Conservation (phyloP, 2,888 invertebrate species). For the Unio pictorum region DNA sequence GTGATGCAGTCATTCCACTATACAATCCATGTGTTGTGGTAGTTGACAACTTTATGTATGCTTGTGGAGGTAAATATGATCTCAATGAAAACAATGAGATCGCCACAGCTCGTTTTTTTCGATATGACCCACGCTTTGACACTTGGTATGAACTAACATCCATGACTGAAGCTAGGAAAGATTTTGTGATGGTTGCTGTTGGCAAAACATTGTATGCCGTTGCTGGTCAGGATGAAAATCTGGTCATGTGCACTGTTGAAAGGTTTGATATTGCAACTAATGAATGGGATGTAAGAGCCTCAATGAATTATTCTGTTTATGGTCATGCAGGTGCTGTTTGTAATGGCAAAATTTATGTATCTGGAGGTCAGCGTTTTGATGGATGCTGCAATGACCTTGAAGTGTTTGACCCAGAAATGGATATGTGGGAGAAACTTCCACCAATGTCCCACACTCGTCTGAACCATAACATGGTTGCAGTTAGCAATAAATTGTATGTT, state of each 20-base stretch:
- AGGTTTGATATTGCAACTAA: conserved; percentile 64
- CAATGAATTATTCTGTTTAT: conserved; percentile 63
- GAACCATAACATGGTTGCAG: conserved; percentile 66
- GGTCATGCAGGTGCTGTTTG: conserved; percentile 67
- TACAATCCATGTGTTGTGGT: conserved; percentile 69
- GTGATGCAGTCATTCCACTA: conserved; percentile 65
- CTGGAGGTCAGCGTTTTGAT: conserved; percentile 68
- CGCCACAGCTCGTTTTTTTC: conserved; percentile 69
- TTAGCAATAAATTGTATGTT: conserved; percentile 57
- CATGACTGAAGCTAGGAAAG: conserved; percentile 70
- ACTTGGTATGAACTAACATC: conserved; percentile 68
- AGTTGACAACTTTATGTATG: conserved; percentile 70
- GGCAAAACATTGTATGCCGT: conserved; percentile 62
- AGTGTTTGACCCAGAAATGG: conserved; percentile 56
- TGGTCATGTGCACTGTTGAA: conserved; percentile 69
- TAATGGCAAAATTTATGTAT: conserved; percentile 60
- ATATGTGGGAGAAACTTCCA: conserved; percentile 63
- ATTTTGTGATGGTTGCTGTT: conserved; percentile 63
- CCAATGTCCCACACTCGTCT: conserved; percentile 62
- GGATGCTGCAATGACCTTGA: conserved; percentile 64
- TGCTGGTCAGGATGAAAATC: conserved; percentile 69
- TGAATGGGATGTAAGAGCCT: conserved; percentile 66
- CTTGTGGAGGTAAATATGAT: conserved; percentile 70
- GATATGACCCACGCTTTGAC: conserved; percentile 69
- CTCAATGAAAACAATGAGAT: conserved; percentile 67